Evolutionary conservation across 1,140 invertebrate genomes (phyloP), one percentile per base, ranked within the genome.

Genomic region (Apis florea): DNA sequence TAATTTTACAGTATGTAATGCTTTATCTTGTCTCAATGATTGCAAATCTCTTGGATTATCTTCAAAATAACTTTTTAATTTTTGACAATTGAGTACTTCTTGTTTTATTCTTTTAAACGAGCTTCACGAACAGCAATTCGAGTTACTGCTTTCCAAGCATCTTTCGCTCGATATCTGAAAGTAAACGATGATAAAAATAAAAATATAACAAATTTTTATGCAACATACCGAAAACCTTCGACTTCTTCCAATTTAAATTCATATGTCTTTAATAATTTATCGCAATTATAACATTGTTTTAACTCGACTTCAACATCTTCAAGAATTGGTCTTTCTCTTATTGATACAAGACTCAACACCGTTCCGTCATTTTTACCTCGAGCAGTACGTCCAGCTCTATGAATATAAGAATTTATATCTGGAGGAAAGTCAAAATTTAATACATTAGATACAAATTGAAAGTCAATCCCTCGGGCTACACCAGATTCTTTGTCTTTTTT

Each of bases 361-460:
- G 97, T 98, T 15, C 99, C 99, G 91, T 97, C 95, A 93, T 98
- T 98, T 83, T 97, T 97, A 21, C 98, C 99, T 84, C 99, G 95
- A 0, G 99, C 99, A 10, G 99, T 99, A 85, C 98, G 95, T 3
- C 98, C 99, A 17, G 98, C 98, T 90, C 99, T 94, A 93, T 99
- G 99, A 84, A 99, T 96, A 90, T 99, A 99, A 0, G 98, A 96
- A 83, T 96, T 96, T 0, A 97, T 95, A 91, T 97, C 96, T 1
- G 95, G 90, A 0, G 99, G 99, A 93, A 99, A 99, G 93, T 99
- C 99, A 94, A 99, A 99, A 93, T 99, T 99, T 58, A 99, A 97
- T 1, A 99, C 98, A 94, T 99, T 99, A 1, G 98, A 96, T 0
- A 99, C 98, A 93, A 96, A 97, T 90, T 99, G 98, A 92, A 99